Conservation (phyloP, 2,797 vertebrate genomes). For the Rhyacichthys aspro region DNA sequence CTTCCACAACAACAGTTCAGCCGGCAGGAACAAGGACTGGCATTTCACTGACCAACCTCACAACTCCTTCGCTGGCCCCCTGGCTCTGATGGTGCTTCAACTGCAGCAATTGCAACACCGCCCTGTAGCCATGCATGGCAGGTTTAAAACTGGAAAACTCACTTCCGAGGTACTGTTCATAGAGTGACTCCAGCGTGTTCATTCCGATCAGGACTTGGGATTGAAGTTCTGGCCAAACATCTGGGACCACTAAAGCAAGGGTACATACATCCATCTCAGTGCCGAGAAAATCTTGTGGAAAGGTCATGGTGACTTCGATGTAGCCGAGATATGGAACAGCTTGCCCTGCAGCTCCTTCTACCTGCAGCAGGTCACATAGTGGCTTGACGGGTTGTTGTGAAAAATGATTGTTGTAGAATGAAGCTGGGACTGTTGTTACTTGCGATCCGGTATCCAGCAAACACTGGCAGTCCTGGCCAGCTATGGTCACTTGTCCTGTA, state of each 20-base stretch:
- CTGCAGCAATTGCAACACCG: background rate
- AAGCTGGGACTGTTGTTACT: constrained; percentile 18
- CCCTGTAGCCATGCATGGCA: background rate
- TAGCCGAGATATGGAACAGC: constrained; percentile 19
- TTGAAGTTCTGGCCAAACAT: background rate
- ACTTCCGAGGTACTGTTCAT: constrained; percentile 4
- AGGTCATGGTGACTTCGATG: constrained; percentile 14
- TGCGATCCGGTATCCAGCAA: constrained; percentile 23
- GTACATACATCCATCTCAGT: constrained; percentile 3
- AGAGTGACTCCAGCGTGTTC: constrained; percentile 21
- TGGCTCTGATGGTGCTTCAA: background rate
- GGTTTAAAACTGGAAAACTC: background rate
- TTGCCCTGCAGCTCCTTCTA: constrained; percentile 26
- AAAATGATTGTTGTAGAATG: constrained; percentile 17
- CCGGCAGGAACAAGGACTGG: constrained; percentile 7
- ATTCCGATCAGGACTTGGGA: constrained; percentile 18
- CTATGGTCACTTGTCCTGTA: constrained; percentile 1
- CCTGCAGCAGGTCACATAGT: constrained; percentile 18
- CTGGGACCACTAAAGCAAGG: constrained; percentile 24
- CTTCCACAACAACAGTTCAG: constrained; percentile 9
- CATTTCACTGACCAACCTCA: background rate
- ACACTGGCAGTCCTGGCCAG: constrained; percentile 11
- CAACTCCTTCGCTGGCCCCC: background rate
- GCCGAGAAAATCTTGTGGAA: constrained; percentile 15
- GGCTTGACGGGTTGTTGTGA: constrained; percentile 8